Base-by-base conservation (phyloP, 2,888 invertebrate genomes). In the Athalia circularis region DNA sequence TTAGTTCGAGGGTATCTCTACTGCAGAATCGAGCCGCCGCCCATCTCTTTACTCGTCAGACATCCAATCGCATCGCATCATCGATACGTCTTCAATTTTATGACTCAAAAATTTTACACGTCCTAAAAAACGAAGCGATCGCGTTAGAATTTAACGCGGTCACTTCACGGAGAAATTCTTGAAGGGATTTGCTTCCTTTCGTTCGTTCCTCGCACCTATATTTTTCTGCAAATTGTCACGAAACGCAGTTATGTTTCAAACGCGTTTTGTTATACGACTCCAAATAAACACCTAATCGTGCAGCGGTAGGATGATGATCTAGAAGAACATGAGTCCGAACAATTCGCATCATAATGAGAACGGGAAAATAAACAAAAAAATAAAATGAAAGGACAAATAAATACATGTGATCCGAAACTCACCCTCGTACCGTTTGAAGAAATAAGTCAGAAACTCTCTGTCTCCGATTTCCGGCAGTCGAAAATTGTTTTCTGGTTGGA, bases 401-500 rank as follows among this genome's bases (percentile, higher is more conserved):
- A 2, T 43, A 43, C 64, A 43, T 8, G 43, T 8, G 9, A 15
- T 48, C 48, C 67, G 47, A 2, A 50, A 52, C 11, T 52, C 43
- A 6, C 43, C 68, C 29, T 9, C 64, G 9, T n/a, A 67, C 13
- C 9, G 48, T 7, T 15, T 50, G 7, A 13, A 64, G 45, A 43
- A 29, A 11, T 11, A 43, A 29, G 13, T 13, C 67, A 6, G 6
- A 54, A 54, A 70, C 29, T 45, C 59, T 59, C 47, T 59, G 72
- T 8, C 72, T 45, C 7, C 72, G 5, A n/a, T 13, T 59, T 45
- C 72, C 54, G 52, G 29, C 43, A 5, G 68, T 54, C 50, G 72
- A 45, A 72, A 72, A 13, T 72, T 72, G 59, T 72, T 72, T 72
- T 72, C 72, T 59, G 48, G 47, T 59, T 47, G 7, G 47, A 59